Conservation (phyloP, 1,140 invertebrate species). For the Drosophila virilis region DNA sequence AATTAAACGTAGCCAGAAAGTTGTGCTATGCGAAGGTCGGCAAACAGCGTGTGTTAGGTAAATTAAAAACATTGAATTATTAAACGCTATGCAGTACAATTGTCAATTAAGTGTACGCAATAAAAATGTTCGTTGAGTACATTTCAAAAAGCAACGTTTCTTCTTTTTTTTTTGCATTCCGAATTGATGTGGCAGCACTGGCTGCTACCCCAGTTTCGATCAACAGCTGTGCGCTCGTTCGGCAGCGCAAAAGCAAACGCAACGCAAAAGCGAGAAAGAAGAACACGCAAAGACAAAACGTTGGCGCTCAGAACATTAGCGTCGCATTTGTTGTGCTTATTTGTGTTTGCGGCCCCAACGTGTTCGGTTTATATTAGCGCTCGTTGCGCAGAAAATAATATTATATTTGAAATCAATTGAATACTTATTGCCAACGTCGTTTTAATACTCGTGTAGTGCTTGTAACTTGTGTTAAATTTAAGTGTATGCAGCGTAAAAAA, state of each 20-base stretch:
- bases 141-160: slow-evolving; percentile 43
- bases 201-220: slow-evolving; percentile 41
- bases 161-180: slow-evolving; percentile 1
- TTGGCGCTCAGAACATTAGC: slow-evolving; percentile 41
- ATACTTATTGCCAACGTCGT: slow-evolving; percentile 36
- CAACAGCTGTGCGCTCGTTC: slow-evolving; percentile 36
- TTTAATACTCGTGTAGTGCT: slow-evolving; percentile 21
- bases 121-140: background rate
- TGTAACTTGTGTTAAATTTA: slow-evolving; percentile 12
- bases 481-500: slow-evolving; percentile 23
- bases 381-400: slow-evolving; percentile 24
- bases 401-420: slow-evolving; percentile 49
- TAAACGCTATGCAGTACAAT: slow-evolving; percentile 4
- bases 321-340: slow-evolving; percentile 49
- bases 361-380: slow-evolving; percentile 51
- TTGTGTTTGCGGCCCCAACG: slow-evolving; percentile 59
- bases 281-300: slow-evolving; percentile 30
- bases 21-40: slow-evolving; percentile 56
- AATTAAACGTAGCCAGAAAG: slow-evolving; percentile 57
- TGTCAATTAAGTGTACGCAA: slow-evolving; percentile 4
- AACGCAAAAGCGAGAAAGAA: slow-evolving; percentile 6
- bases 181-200: slow-evolving; percentile 39
- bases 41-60: slow-evolving; percentile 9
- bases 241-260: slow-evolving; percentile 16
- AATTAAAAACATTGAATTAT: slow-evolving; percentile 20